Evolutionary conservation across 2,113 vertebrate species (phyloP).

Genomic region (Oxyruncus cristatus): DNA sequence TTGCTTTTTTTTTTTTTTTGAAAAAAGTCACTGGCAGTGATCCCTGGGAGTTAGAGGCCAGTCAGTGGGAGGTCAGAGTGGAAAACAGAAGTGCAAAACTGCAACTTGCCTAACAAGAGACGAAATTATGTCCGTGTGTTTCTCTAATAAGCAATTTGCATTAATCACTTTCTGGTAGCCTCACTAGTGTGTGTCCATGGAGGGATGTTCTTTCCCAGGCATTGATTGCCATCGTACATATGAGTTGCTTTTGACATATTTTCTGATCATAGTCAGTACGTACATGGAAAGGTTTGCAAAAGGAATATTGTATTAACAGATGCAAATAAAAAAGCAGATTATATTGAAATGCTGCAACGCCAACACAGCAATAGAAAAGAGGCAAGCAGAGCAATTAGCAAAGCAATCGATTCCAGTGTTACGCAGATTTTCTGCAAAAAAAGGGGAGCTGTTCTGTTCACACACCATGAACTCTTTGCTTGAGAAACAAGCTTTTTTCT

Average conservation of each 20-base stretch:
- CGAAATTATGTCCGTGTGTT: background rate
- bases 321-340: constrained; percentile 52
- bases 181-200: background rate
- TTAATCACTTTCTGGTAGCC: constrained; percentile 19
- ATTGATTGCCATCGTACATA: background rate
- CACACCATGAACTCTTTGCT: background rate
- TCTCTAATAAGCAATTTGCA: constrained; percentile 13
- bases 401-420: background rate
- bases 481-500: background rate
- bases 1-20: background rate
- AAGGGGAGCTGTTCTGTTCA: background rate
- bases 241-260: background rate
- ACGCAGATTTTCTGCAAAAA: background rate
- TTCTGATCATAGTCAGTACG: background rate
- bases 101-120: background rate
- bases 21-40: background rate
- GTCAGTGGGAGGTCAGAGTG: background rate
- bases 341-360: constrained; percentile 18
- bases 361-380: constrained; percentile 5
- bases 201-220: background rate
- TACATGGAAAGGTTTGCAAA: background rate
- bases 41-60: background rate
- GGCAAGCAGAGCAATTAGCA: constrained; percentile 28
- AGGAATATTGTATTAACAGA: background rate
- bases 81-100: background rate